Conservation (phyloP, 2,888 invertebrate species). For the Phyllotreta cruciferae region DNA sequence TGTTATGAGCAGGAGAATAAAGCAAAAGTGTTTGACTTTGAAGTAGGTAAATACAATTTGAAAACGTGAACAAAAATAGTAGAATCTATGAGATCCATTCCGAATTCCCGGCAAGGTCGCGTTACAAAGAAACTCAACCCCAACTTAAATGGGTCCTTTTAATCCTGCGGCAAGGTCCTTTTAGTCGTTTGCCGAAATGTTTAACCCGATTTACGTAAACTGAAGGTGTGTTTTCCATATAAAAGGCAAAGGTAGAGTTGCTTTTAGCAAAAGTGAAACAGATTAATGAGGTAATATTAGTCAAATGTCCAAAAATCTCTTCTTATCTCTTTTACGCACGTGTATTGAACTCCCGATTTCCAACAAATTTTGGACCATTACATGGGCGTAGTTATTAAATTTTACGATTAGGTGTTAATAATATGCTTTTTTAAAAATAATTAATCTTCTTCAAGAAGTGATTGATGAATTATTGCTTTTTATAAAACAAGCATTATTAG, state of each 20-base stretch:
- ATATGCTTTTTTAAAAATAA: neutral
- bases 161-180: constrained; percentile 44
- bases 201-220: constrained; percentile 50
- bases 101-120: constrained; percentile 35
- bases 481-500: too few relatives aligned
- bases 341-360: constrained; percentile 45
- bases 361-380: constrained; percentile 33
- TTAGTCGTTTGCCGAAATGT: constrained; percentile 47
- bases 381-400: constrained; percentile 15
- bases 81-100: neutral
- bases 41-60: too few relatives aligned
- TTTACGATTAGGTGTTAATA: neutral
- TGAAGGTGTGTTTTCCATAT: constrained; percentile 49
- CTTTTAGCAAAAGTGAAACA: constrained; percentile 54
- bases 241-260: constrained; percentile 50
- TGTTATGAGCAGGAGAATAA: too few relatives aligned
- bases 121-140: constrained; percentile 35
- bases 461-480: too few relatives aligned
- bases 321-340: constrained; percentile 54
- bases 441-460: constrained; percentile 3
- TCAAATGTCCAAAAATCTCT: constrained; percentile 57
- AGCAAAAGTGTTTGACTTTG: too few relatives aligned
- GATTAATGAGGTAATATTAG: constrained; percentile 58
- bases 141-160: constrained; percentile 42
- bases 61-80: neutral